A percentile compares a stretch with the other conserved stretches of the same genome.
These are phyloP conservation scores for Uloborus plumipes DNA, from an alignment of 2,888 invertebrate species.

Conservation along the genomic window DNA sequence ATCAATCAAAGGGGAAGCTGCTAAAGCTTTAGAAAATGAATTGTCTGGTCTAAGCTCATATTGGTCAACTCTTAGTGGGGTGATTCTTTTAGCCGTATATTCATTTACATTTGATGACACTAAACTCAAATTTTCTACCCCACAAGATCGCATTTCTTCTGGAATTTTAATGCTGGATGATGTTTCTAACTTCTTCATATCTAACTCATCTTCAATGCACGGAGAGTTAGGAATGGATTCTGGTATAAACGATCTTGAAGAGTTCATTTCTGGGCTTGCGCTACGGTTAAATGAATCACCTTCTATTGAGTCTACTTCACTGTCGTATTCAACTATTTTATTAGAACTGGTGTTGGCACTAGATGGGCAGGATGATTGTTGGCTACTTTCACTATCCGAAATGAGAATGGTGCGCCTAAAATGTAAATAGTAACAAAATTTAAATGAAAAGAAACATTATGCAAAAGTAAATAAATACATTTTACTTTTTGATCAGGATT, in stretches of 20 bases:
- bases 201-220: too few species aligned
- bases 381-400: conserved; percentile 34
- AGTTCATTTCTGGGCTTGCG: background rate
- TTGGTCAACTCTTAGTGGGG: conserved; percentile 22
- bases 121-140: background rate
- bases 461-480: background rate
- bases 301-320: background rate
- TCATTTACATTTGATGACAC: background rate
- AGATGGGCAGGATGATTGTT: conserved; percentile 5
- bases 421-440: background rate
- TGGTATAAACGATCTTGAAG: conserved; percentile 11
- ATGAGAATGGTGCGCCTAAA: conserved; percentile 9
- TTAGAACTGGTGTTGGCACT: background rate
- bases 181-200: background rate
- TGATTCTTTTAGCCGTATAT: conserved; percentile 16
- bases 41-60: background rate
- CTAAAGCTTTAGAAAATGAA: conserved; percentile 28
- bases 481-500: too few species aligned
- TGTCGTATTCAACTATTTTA: background rate
- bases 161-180: background rate
- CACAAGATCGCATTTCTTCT: background rate
- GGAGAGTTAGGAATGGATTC: conserved; percentile 25
- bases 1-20: conserved; percentile 18
- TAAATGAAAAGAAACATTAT: background rate
- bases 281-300: background rate